Evolutionary conservation across 2,797 vertebrate genomes (phyloP).

Genomic region (Kryptopterus vitreolus): DNA sequence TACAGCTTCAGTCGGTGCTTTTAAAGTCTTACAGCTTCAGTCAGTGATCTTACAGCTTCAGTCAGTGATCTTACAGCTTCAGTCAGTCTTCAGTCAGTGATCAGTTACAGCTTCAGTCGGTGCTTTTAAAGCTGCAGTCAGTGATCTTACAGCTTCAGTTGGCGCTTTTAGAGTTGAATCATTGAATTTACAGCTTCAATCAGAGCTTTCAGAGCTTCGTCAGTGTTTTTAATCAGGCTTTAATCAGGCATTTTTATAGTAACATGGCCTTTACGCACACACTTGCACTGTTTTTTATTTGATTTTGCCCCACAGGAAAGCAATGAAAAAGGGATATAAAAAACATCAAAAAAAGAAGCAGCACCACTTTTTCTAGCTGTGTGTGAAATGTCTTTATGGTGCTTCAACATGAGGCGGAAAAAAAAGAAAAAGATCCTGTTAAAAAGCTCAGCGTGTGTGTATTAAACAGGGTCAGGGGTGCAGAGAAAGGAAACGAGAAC

Average conservation of each 20-base stretch:
- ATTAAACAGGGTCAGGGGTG: conserved; percentile 53
- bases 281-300: background rate
- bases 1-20: background rate
- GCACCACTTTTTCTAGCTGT: conserved; percentile 13
- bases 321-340: conserved; percentile 27
- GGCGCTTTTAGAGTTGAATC: no score
- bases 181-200: background rate
- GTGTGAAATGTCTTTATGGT: conserved; percentile 21
- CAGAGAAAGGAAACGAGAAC: background rate
- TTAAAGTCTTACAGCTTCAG: background rate
- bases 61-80: background rate
- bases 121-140: background rate
- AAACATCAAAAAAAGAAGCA: conserved; percentile 26
- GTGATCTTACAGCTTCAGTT: background rate
- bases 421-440: background rate
- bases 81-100: background rate
- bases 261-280: background rate
- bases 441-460: conserved; percentile 38
- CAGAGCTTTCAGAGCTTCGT: background rate
- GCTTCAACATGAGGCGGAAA: conserved; percentile 47
- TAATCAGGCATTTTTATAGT: background rate
- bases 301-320: conserved; percentile 9
- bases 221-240: background rate
- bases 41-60: background rate
- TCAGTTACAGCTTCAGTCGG: background rate